phyloP scores from a whole-genome alignment of 2,113 vertebrate species.

The Pangasianodon hypophthalmus region DNA sequence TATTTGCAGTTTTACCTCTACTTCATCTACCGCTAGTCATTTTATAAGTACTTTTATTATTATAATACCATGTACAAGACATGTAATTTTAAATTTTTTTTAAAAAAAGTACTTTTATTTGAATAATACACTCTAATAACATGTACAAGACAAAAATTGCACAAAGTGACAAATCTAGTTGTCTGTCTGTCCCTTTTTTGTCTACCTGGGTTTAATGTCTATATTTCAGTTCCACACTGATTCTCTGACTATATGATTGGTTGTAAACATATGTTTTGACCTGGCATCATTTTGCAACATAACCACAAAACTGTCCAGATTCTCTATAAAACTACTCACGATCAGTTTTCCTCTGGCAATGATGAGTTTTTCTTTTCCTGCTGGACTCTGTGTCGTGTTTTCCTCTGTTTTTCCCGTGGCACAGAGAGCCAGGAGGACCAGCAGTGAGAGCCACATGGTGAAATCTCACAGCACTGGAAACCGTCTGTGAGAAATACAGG shows the following conservation, averaged over 20 bases:
- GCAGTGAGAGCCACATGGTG: constrained; percentile 67
- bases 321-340: constrained; percentile 64
- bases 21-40: too few relatives aligned
- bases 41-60: too few relatives aligned
- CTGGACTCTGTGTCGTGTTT: constrained; percentile 41
- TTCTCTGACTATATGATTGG: neutral
- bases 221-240: neutral
- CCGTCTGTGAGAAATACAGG: constrained; percentile 27
- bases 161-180: neutral
- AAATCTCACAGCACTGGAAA: neutral
- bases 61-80: too few relatives aligned
- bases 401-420: constrained; percentile 29
- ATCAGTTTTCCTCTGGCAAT: constrained; percentile 73
- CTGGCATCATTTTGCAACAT: neutral
- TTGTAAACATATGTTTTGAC: neutral
- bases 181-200: neutral
- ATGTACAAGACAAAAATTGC: neutral
- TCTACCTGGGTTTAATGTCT: neutral
- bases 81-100: too few relatives aligned
- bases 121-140: too few relatives aligned
- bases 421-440: constrained; percentile 53
- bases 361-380: constrained; percentile 46
- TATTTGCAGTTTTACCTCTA: too few relatives aligned
- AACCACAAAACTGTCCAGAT: neutral
- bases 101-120: too few relatives aligned